Base-by-base conservation (phyloP, 2,888 invertebrate species). In the Drosophila mulleri region DNA sequence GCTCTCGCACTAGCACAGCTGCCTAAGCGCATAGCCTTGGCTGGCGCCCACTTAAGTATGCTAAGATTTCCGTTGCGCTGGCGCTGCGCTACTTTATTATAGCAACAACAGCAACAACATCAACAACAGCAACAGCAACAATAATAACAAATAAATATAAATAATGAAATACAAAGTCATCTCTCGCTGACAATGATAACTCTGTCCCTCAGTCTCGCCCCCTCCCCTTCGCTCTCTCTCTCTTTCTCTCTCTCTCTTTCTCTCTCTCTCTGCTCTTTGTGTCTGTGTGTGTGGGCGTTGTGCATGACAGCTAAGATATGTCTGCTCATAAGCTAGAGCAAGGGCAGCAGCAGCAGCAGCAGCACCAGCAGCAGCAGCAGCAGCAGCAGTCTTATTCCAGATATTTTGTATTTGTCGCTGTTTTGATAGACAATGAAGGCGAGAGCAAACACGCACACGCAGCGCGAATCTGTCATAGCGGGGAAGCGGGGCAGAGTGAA, bases 111-210 rank as follows among this genome's bases (percentile, higher is more conserved):
- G 39, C 47, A 54, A 26, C 16, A 23, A 52, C 60, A 48, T 45
- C 63, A 67, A 11, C 39, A 52, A 39, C 14, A 41, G 11, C 48
- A 47, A 26, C 47, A 47, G 52, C 60, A 53, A 59, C 63, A 69
- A 71, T 64, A 75, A 67, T 75, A 82, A 77, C 67, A 88, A 83
- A 85, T 88, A 88, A 85, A 88, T 85, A 83, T 83, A 83, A 85
- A 88, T 88, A 88, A 83, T 83, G 73, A 64, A 83, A 75, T 67
- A 78, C 78, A 82, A 83, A 85, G 81, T 85, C 88, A 73, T 85
- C 73, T 73, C 68, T 65, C 58, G 77, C 72, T 71, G 78, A 63
- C 86, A 73, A 79, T 72, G 71, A 56, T 23, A 60, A 35, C 59
- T 65, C 23, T 57, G 42, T 59, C 56, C 39, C 53, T 39, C 37